phyloP scores from a whole-genome alignment of 2,797 vertebrate species.

The Gallinago solitaria region DNA sequence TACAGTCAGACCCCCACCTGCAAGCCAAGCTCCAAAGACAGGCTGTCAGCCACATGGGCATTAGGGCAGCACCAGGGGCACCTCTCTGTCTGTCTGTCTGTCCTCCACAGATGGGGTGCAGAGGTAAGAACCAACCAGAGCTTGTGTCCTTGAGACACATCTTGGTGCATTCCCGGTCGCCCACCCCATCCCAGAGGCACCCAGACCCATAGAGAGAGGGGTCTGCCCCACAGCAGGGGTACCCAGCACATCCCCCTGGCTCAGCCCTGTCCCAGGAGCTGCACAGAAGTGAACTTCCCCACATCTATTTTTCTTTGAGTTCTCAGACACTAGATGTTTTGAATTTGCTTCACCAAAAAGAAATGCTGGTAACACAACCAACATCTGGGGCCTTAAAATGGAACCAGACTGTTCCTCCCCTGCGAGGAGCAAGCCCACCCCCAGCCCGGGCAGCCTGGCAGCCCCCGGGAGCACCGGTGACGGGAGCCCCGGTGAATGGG shows the following conservation, averaged over 20 bases:
- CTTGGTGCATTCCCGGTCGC: background rate
- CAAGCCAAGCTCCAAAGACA: background rate
- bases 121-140: background rate
- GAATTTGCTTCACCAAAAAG: background rate
- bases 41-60: accelerated
- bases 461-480: background rate
- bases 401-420: background rate
- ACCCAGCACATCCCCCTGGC: background rate
- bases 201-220: accelerated
- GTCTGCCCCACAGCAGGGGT: accelerated
- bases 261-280: background rate
- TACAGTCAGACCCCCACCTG: background rate
- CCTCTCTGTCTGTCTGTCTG: background rate
- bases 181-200: no score
- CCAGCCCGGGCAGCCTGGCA: background rate
- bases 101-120: background rate
- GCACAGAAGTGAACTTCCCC: background rate
- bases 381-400: background rate
- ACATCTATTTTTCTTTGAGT: no score
- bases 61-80: background rate
- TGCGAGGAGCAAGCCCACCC: background rate
- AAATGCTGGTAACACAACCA: background rate
- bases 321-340: no score
- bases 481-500: accelerated
- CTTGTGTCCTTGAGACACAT: background rate